These are phyloP conservation scores for Oedothorax gibbosus DNA, from an alignment of 1,140 invertebrate genomes.

Conservation along the genomic window DNA sequence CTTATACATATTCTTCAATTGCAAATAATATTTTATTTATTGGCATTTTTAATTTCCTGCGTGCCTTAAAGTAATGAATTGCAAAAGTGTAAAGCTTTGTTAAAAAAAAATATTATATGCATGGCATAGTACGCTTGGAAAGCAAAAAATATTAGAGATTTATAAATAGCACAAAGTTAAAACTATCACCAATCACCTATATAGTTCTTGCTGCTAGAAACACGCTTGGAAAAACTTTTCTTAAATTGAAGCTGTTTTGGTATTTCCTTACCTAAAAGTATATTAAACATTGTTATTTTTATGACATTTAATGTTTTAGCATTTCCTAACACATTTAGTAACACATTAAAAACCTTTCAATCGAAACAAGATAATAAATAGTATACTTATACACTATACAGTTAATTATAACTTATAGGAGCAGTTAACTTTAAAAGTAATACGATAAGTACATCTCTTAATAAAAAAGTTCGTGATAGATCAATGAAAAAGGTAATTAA, in stretches of 20 bases:
- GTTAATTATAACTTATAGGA: background rate
- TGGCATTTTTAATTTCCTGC: too few species aligned
- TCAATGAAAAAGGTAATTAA: too few species aligned
- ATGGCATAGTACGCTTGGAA: too few species aligned
- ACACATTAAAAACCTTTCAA: background rate
- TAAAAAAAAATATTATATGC: background rate
- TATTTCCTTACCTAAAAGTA: conserved; percentile 43
- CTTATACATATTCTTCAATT: too few species aligned
- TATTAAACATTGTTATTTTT: background rate
- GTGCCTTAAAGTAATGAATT: background rate
- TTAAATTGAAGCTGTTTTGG: conserved; percentile 45
- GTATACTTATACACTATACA: background rate
- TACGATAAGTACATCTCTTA: too few species aligned
- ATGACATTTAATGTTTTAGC: background rate
- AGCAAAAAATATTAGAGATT: background rate
- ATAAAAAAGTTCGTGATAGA: too few species aligned
- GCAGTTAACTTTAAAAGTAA: background rate
- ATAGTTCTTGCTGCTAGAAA: conserved; percentile 31
- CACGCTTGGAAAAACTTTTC: conserved; percentile 44
- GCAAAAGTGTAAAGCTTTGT: background rate
- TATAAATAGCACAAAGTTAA: background rate
- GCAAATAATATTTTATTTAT: too few species aligned
- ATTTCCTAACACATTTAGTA: background rate
- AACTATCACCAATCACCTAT: conserved; percentile 29
- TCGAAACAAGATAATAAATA: background rate